Conservation (phyloP, 2,888 invertebrate genomes). For the Drosophila testacea region DNA sequence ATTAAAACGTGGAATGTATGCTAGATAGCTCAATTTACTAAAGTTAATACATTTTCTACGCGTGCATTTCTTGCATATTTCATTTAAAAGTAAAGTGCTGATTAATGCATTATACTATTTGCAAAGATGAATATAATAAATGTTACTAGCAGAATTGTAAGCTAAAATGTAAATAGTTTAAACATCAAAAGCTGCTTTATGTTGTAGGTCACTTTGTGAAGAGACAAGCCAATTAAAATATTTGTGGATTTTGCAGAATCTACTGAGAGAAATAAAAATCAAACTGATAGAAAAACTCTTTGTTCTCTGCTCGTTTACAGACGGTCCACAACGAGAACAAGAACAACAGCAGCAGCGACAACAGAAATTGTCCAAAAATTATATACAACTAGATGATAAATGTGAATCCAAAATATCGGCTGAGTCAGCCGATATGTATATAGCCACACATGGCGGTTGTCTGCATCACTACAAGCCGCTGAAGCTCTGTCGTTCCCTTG, state of each 20-base stretch:
- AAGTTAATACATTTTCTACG: no score
- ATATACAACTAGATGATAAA: slow-evolving; percentile 50
- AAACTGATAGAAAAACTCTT: slow-evolving; percentile 68
- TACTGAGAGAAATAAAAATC: slow-evolving; percentile 24
- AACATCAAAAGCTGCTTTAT: neutral
- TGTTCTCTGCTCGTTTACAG: slow-evolving; percentile 75
- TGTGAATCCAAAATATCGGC: slow-evolving; percentile 45
- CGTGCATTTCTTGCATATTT: neutral
- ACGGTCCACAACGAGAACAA: slow-evolving; percentile 46
- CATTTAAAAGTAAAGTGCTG: no score
- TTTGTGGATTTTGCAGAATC: slow-evolving; percentile 27
- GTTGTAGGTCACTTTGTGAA: slow-evolving; percentile 29
- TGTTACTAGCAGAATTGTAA: neutral
- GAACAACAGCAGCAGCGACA: slow-evolving; percentile 24
- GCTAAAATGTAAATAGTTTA: neutral
- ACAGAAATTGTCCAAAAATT: slow-evolving; percentile 48
- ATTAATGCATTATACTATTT: no score
- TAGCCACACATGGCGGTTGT: slow-evolving; percentile 80
- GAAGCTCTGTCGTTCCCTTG: slow-evolving; percentile 24
- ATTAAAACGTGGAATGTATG: neutral
- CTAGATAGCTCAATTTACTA: no score
- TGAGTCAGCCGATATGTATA: slow-evolving; percentile 74
- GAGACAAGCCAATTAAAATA: slow-evolving; percentile 3
- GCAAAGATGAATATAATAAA: neutral
- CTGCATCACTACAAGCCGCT: slow-evolving; percentile 66